Evolutionary conservation across 2,113 vertebrate genomes (phyloP), one percentile per base, ranked within the genome.

Genomic region (Pelusios castaneus): DNA sequence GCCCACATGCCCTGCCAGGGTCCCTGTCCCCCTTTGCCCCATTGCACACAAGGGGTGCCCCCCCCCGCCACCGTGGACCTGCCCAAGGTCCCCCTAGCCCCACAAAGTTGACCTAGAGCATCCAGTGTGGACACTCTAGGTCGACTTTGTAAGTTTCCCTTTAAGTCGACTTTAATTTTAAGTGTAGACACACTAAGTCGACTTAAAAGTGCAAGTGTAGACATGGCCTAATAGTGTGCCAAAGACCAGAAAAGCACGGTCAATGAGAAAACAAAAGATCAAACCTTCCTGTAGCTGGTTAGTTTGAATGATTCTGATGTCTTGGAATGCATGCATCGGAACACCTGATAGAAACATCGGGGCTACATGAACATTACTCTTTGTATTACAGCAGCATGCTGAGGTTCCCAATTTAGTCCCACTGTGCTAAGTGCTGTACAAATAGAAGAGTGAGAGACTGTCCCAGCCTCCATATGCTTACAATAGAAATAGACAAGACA

Each of bases 221-320:
- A n/a, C n/a, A n/a, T n/a, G n/a, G n/a, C n/a, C n/a, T n/a, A 85
- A 80, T 0, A 16, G 89, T 88, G 85, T 76, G 95, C 92, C 89
- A 79, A 93, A 75, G 81, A 87, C 92, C 85, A 95, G 92, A 95
- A 97, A 97, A 95, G 93, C 95, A 93, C 95, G 96, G 95, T 92
- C 96, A 73, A 43, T 91, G 93, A 92, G 55, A 92, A 96, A 97
- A 97, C 89, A 97, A 13, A 91, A 92, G 41, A 96, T 63, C 94
- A 84, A 93, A 88, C 51, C 24, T 85, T 94, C 75, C 45, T 84
- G 22, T 55, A 84, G 90, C 51, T 91, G 81, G 93, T 95, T 80
- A 93, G 63, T 94, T 93, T 84, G 80, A 16, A 60, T 93, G 85
- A 91, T 95, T 96, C 93, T 81, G 85, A 91, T 41, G 85, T 80